Evolutionary conservation across 2,113 vertebrate genomes (phyloP).

Genomic region (Menidia beryllina): DNA sequence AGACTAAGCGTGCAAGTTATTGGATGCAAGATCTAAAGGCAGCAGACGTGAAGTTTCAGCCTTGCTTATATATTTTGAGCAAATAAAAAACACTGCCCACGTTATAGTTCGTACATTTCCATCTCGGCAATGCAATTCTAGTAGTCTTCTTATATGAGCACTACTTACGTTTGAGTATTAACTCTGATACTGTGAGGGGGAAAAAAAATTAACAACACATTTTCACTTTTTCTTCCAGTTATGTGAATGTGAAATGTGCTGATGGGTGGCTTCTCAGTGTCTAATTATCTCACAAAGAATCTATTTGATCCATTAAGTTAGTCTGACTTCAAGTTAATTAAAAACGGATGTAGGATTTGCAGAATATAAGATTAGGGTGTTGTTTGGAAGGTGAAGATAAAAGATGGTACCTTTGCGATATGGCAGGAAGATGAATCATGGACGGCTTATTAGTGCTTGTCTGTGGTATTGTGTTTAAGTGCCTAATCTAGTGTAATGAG

Average conservation of each 20-base stretch:
- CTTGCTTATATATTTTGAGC: constrained; percentile 71
- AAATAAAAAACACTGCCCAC: constrained; percentile 55
- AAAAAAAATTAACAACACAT: constrained; percentile 26
- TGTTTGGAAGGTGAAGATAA: constrained; percentile 86
- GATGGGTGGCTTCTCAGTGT: constrained; percentile 79
- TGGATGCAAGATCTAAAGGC: constrained; percentile 81
- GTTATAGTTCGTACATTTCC: constrained; percentile 43
- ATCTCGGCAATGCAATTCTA: constrained; percentile 49
- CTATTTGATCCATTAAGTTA: constrained; percentile 83
- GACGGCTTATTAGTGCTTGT: constrained; percentile 82
- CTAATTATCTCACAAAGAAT: constrained; percentile 82
- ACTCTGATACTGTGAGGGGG: constrained; percentile 43
- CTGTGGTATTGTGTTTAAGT: constrained; percentile 84
- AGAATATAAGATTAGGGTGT: constrained; percentile 80
- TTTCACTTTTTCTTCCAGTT: constrained; percentile 61
- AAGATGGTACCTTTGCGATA: constrained; percentile 83
- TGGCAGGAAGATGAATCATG: constrained; percentile 84
- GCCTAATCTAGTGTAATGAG: constrained; percentile 85
- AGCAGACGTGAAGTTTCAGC: constrained; percentile 73
- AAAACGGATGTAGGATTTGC: constrained; percentile 83
- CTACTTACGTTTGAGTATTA: constrained; percentile 35
- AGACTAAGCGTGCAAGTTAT: constrained; percentile 75
- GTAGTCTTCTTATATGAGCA: constrained; percentile 19
- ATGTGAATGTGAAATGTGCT: constrained; percentile 77
- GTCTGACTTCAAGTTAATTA: constrained; percentile 82